Evolutionary conservation across 2,888 invertebrate genomes (phyloP).

Genomic region (Leucophenga montana): DNA sequence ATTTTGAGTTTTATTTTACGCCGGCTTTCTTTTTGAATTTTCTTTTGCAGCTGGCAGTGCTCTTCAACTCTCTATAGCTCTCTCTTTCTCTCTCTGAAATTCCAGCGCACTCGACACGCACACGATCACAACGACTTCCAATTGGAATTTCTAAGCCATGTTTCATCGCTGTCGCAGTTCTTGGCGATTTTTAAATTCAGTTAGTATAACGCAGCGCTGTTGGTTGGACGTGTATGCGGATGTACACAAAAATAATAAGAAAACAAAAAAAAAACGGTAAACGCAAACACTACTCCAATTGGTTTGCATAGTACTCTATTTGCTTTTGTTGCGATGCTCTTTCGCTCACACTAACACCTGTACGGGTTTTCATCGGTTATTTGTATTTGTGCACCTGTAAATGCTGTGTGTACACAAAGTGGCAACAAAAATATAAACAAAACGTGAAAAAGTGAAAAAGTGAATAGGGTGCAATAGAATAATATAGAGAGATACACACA

Average conservation of each 20-base stretch:
- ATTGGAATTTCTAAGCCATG: constrained; percentile 6
- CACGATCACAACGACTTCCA: not conserved
- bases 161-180: constrained; percentile 28
- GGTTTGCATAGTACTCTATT: not conserved
- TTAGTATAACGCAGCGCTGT: constrained; percentile 55
- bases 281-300: not conserved
- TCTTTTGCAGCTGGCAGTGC: constrained; percentile 18
- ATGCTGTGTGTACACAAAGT: constrained; percentile 18
- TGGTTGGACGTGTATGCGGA: constrained; percentile 59
- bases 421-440: constrained; percentile 38
- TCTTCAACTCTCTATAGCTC: too few relatives aligned
- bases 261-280: too few relatives aligned
- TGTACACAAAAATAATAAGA: too few relatives aligned
- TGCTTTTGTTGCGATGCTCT: not conserved
- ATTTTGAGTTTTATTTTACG: too few relatives aligned
- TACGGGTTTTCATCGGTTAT: not conserved
- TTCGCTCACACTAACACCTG: not conserved
- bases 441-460: constrained; percentile 39
- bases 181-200: constrained; percentile 53
- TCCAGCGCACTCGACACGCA: constrained; percentile 8
- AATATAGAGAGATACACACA: not conserved
- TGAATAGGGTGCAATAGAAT: not conserved
- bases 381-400: constrained; percentile 34
- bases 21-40: too few relatives aligned
- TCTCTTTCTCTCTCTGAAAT: not conserved